Evolutionary conservation across 1,140 invertebrate species (phyloP).

Genomic region (Drosophila ambigua): DNA sequence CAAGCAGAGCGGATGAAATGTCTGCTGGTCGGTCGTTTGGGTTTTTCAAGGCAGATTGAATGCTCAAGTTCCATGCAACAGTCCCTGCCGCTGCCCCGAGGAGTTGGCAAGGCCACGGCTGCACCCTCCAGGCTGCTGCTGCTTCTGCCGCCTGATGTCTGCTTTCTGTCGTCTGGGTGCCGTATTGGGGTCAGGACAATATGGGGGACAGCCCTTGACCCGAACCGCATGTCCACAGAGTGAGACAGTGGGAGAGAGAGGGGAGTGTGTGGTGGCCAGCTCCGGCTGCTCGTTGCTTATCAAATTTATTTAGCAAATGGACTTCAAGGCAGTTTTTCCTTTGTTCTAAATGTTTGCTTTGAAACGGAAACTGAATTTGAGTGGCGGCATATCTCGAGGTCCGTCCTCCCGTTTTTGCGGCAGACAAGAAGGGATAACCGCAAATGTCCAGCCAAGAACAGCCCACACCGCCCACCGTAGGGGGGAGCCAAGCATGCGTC

Average conservation of each 20-base stretch:
- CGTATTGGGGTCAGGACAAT: too few species aligned
- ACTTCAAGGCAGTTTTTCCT: slow-evolving; percentile 51
- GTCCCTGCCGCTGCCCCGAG: too few species aligned
- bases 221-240: too few species aligned
- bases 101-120: too few species aligned
- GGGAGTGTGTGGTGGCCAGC: slow-evolving; percentile 4
- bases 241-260: too few species aligned
- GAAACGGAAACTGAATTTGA: slow-evolving; percentile 50
- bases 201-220: too few species aligned
- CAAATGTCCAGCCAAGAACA: slow-evolving; percentile 40
- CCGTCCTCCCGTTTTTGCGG: slow-evolving; percentile 21
- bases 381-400: slow-evolving; percentile 40
- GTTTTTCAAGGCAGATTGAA: slow-evolving; percentile 17
- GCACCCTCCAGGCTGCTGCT: too few species aligned
- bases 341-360: slow-evolving; percentile 57
- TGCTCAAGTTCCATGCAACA: slow-evolving; percentile 12
- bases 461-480: background rate
- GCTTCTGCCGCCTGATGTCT: too few species aligned
- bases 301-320: slow-evolving; percentile 64
- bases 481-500: slow-evolving; percentile 45
- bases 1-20: slow-evolving; percentile 29
- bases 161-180: too few species aligned
- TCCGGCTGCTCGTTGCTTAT: slow-evolving; percentile 42
- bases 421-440: slow-evolving; percentile 59
- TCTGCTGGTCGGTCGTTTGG: slow-evolving; percentile 19